Evolutionary conservation across 2,113 vertebrate species (phyloP), one percentile per base, ranked within the genome.

Genomic region (Proterorhinus semilunaris): DNA sequence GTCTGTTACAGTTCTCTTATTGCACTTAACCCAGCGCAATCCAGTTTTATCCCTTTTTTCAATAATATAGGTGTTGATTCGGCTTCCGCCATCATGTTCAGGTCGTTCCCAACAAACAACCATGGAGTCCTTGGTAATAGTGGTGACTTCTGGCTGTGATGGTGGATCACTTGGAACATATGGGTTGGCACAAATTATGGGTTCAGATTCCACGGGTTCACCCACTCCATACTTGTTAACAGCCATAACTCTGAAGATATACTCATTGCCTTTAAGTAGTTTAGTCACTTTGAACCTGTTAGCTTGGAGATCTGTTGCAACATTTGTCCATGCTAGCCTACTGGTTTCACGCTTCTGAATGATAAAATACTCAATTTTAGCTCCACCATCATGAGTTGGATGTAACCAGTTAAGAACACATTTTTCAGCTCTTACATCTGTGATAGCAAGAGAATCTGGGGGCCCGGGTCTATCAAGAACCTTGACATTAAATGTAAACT

Each of bases 11-110:
- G 90, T 92, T 42, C 93, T 94, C 85, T 98, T 99, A 90, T 98
- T 99, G 78, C 97, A 99, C 88, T 97, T 99, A 52, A 98, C 94
- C 98, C 98, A 99, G n/a, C 96, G 94, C 4, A 98, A 84, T n/a
- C 98, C 97, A 79, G 94, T 86, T 83, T 92, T 98, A 72, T 99
- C 98, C 69, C 95, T 92, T 62, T 95, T 95, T 88, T 99, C 98
- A 84, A 99, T 92, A 57, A 99, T 91, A 57, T 99, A 99, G 62
- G 95, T 98, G 79, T 92, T 95, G 77, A 99, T 96, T 83, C 93
- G 93, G 79, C 96, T 99, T 76, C 98, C 98, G 54, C 98, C 98
- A 83, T 98, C 95, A 62, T 95, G 94, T 83, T 98, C 96, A 65
- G 97, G 98, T 79, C 95, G 96, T 54, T 95, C 95, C 98, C 98